Evolutionary conservation across 2,888 invertebrate species (phyloP), one percentile per base, ranked within the genome.

Genomic region (Lasioglossum leucozonium): DNA sequence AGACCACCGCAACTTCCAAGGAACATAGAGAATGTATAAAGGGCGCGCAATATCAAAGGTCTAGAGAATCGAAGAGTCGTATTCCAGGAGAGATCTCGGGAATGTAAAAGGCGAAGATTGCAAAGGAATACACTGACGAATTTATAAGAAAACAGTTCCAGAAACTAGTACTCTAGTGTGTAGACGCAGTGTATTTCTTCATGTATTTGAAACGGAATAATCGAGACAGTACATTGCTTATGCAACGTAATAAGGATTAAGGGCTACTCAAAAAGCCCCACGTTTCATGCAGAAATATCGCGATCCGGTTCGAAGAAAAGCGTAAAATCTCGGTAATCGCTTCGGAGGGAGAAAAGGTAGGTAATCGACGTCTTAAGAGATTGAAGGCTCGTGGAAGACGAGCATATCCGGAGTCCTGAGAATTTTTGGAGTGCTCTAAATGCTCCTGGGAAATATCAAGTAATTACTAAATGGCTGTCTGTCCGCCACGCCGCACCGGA

Each of bases 291-390:
- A 30, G 26, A 26, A 42, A 37, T 13, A 30, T 0, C 11, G 47
- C 34, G 16, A 34, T 58, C n/a, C n/a, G n/a, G n/a, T 26, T 26
- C 26, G 58, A 67, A 58, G 69, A 22, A 37, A 74, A 22, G 34
- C 3, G 37, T n/a, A 55, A 47, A 55, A 71, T 81, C 58, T 67
- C 47, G 22, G 34, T 16, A 80, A 80, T 80, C 37, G 44, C 81
- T 18, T 18, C 44, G 40, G 22, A n/a, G n/a, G 16, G 18, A 16
- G 22, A 65, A 22, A 22, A 51, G 22, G 51, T 62, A 5, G 71
- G 44, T 8, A 69, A 71, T 3, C 58, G 44, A 16, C 22, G 71
- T 51, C 34, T 80, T 55, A 34, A 34, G 40, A 30, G 71, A 78
- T 65, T 18, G 72, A 47, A 62, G 30, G 30, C 8, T n/a, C 55